A percentile compares a stretch with the other conserved stretches of the same genome.
Conservation (phyloP, 1,140 invertebrate genomes). For the Musca vetustissima region DNA sequence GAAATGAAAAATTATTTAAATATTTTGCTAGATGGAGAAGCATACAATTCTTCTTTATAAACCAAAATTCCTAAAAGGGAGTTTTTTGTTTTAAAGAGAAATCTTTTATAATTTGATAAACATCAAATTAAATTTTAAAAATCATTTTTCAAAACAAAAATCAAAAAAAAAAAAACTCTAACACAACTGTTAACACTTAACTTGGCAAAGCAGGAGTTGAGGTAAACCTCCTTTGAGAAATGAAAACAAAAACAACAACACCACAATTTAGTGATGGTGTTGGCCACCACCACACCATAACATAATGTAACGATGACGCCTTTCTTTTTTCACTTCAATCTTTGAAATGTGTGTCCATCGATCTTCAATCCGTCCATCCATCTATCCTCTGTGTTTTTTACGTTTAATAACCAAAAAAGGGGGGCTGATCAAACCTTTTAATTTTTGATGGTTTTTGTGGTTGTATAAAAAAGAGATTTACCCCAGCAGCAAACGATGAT, state of each 20-base stretch:
- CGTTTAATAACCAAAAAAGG: background rate
- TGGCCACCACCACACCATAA: background rate
- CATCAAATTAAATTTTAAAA: constrained; percentile 9
- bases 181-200: background rate
- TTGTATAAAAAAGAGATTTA: too few relatives aligned
- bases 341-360: too few relatives aligned
- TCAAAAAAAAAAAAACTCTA: background rate
- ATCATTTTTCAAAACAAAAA: constrained; percentile 8
- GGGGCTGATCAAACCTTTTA: constrained; percentile 9
- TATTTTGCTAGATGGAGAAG: background rate
- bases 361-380: too few relatives aligned
- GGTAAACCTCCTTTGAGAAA: background rate
- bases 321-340: constrained; percentile 1
- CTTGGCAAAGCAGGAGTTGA: background rate
- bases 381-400: too few relatives aligned
- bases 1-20: constrained; percentile 12
- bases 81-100: background rate
- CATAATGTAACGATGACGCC: background rate
- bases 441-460: constrained; percentile 1
- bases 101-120: constrained; percentile 22
- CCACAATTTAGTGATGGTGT: background rate
- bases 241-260: background rate
- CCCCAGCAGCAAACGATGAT: too few relatives aligned
- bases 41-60: background rate
- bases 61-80: background rate